phyloP scores from a whole-genome alignment of 2,888 invertebrate genomes.

The Tetragnatha montana region DNA sequence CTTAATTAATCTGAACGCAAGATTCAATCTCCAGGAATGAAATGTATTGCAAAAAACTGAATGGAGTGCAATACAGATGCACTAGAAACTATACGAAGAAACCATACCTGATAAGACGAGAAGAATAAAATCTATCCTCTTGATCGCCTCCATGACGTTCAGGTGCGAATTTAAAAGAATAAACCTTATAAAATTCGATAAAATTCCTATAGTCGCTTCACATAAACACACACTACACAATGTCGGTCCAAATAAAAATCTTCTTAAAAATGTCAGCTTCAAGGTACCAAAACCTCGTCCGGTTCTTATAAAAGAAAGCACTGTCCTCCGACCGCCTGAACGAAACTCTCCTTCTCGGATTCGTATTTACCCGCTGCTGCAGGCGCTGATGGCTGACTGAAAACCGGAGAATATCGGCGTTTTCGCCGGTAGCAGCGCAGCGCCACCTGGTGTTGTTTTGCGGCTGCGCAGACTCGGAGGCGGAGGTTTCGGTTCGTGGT shows the following conservation, averaged over 20 bases:
- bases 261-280: constrained; percentile 22
- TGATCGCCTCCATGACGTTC: background rate
- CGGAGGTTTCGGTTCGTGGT: constrained; percentile 38
- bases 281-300: background rate
- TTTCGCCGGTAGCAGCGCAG: constrained; percentile 5
- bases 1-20: too few relatives aligned
- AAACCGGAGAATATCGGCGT: constrained; percentile 1
- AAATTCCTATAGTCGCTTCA: background rate
- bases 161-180: background rate
- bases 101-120: constrained; percentile 40
- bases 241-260: background rate
- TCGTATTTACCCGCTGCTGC: constrained; percentile 57
- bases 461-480: constrained; percentile 31
- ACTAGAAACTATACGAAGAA: too few relatives aligned
- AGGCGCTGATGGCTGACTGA: constrained; percentile 34
- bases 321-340: constrained; percentile 13
- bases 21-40: too few relatives aligned
- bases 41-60: too few relatives aligned
- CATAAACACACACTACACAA: constrained; percentile 21
- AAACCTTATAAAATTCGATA: background rate
- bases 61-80: too few relatives aligned
- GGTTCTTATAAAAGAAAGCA: background rate
- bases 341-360: background rate
- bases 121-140: constrained; percentile 48
- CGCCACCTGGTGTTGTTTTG: constrained; percentile 31